Base-by-base conservation (phyloP, 2,888 invertebrate genomes). In the Heliconius aoede region DNA sequence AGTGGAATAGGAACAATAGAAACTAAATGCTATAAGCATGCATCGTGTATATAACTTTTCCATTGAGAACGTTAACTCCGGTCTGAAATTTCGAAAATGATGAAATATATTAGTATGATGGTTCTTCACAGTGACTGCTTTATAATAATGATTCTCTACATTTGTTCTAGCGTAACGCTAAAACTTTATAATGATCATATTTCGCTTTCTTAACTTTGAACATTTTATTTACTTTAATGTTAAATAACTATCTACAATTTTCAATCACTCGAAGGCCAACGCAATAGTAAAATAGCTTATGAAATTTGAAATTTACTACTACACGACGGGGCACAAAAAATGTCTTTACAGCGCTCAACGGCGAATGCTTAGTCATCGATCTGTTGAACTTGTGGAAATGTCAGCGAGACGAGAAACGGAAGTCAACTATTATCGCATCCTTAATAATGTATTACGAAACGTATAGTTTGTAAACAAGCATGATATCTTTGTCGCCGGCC, bases 371-470 rank as follows among this genome's bases (percentile, higher is more conserved):
- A 51, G 46, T 51, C 28, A 69, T 55, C 51, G 24, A 69, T 69
- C 55, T 69, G 69, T 55, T 55, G 55, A 69, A 30, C 55, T 55
- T 68, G 51, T 76, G 40, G 67, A 68, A 76, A 72, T 76, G 72
- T 76, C 76, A 79, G 74, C 71, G 73, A 28, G 40, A 55, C 46
- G 62, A 69, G 28, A 58, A 71, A 77, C 76, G 76, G 76, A 77
- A 73, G 73, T 64, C 64, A 69, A 51, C 61, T 40, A 77, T 77
- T 73, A 67, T 60, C 11, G 62, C 68, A 73, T 76, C 76, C 76
- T 68, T 55, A 61, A 46, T 72, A 28, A 61, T 61, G 36, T 76
- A 73, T 68, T 64, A 26, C 26, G 36, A 32, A 75, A 75, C 18
- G 15, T 32, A n/a, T 13, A 32, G 40, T 40, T 32, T 74, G 40